Evolutionary conservation across 2,888 invertebrate genomes (phyloP), one percentile per base, ranked within the genome.

Genomic region (Campopleginae sp.): DNA sequence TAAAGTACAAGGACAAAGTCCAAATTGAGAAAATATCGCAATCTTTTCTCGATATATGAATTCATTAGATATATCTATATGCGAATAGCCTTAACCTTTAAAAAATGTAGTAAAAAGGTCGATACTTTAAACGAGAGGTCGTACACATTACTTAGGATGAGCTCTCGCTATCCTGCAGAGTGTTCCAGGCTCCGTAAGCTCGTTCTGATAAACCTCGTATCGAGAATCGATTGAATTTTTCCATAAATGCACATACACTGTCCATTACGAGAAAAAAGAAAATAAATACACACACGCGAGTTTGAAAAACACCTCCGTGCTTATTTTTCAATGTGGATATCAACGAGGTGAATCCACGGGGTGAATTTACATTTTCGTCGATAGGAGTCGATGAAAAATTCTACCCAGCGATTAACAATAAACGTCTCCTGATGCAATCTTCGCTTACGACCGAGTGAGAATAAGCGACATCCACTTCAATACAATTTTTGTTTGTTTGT

Each of bases 141-240:
- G 80, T 82, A 80, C 80, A 74, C 85, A 74, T 86, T 82, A 86
- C 77, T 86, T 74, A 63, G 85, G 82, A 86, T 82, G 82, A 85
- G 79, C 82, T 75, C 31, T 44, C 46, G 58, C 65, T 66, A 23
- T 19, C 48, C 31, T 48, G 23, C 72, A n/a, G 70, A 71, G 71
- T 48, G 61, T 31, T 33, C 48, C 33, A 14, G 14, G 38, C 65
- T 38, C 58, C 44, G 58, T 76, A 66, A 72, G 65, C 76, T 76
- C 44, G 61, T n/a, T n/a, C 23, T 70, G 70, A 72, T 75, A 84
- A 78, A 84, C 58, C 71, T 84, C 66, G 78, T 82, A 87, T 87
- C 86, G 87, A 84, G 80, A 84, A 87, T 86, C 87, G 86, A 87
- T 87, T 87, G 80, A 85, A 81, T 84, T 84, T 79, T 58, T 65